Percentiles rank a stretch among this genome's conserved stretches.
Conservation (phyloP, 2,113 vertebrate species). For the Isichthys henryi region DNA sequence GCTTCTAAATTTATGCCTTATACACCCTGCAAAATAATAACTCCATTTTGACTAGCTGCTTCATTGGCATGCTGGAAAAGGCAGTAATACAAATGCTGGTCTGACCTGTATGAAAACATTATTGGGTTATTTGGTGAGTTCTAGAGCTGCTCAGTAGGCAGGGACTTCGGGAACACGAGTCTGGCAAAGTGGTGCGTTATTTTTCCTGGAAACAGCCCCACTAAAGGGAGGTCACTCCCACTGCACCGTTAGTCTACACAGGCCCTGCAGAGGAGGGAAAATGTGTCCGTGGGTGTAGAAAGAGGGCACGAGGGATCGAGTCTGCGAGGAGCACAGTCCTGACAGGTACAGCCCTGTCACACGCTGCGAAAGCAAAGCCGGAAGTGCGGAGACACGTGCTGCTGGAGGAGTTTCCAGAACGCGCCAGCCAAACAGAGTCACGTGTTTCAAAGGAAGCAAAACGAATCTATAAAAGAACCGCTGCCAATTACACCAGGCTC, state of each 20-base stretch:
- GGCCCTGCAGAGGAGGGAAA: slow-evolving; percentile 6
- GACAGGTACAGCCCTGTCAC: slow-evolving; percentile 19
- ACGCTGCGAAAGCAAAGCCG: slow-evolving; percentile 17
- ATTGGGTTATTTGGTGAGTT: not conserved
- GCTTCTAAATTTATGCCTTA: not conserved
- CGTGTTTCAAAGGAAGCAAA: slow-evolving; percentile 47
- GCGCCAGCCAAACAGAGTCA: slow-evolving; percentile 40
- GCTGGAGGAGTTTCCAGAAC: slow-evolving; percentile 44
- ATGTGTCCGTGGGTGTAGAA: not conserved
- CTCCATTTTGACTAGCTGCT: not conserved
- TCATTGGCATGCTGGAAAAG: not conserved
- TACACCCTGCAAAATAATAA: not conserved
- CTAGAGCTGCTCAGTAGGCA: slow-evolving; percentile 24
- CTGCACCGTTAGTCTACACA: not conserved
- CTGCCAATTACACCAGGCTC: not conserved
- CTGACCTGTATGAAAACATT: not conserved
- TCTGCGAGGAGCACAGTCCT: slow-evolving; percentile 13
- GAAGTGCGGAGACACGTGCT: slow-evolving; percentile 48
- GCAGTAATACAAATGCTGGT: not conserved
- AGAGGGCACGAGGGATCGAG: slow-evolving; percentile 13
- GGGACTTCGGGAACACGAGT: slow-evolving; percentile 11
- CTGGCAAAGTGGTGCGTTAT: slow-evolving; percentile 24
- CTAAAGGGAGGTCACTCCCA: slow-evolving; percentile 8
- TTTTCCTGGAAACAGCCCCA: slow-evolving; percentile 38
- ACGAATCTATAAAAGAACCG: slow-evolving; percentile 24